phyloP scores from a whole-genome alignment of 1,140 invertebrate genomes.

The Drosophila takahashii region DNA sequence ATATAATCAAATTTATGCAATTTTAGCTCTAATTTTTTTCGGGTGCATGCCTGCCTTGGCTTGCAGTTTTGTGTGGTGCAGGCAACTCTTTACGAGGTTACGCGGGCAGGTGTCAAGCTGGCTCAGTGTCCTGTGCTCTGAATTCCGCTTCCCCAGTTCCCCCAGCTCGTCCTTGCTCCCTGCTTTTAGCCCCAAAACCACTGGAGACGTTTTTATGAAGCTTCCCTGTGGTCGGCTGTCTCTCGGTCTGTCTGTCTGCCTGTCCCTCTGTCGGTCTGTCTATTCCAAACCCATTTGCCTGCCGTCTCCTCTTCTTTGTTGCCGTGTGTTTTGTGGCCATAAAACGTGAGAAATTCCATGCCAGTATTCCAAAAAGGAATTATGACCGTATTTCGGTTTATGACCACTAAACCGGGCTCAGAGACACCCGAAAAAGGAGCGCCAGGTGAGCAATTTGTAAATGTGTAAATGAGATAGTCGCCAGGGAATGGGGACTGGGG shows the following conservation, averaged over 20 bases:
- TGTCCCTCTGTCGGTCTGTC: slow-evolving; percentile 7
- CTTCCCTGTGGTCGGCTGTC: slow-evolving; percentile 40
- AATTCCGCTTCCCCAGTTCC: not conserved
- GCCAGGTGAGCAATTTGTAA: slow-evolving; percentile 60
- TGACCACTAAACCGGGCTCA: slow-evolving; percentile 74
- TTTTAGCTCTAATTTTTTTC: not conserved
- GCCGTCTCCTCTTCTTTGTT: slow-evolving; percentile 9
- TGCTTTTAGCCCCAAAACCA: slow-evolving; percentile 45
- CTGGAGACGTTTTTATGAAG: slow-evolving; percentile 73
- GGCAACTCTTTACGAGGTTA: slow-evolving; percentile 56
- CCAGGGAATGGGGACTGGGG: not conserved
- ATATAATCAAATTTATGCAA: too few relatives aligned
- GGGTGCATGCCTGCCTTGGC: not conserved
- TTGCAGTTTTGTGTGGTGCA: slow-evolving; percentile 22
- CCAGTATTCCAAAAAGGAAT: slow-evolving; percentile 57
- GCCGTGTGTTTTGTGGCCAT: slow-evolving; percentile 45
- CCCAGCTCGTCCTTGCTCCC: not conserved
- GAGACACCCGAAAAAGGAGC: slow-evolving; percentile 8
- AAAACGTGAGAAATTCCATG: slow-evolving; percentile 74
- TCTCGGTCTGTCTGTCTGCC: not conserved
- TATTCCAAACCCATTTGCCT: slow-evolving; percentile 21
- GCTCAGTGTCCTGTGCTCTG: slow-evolving; percentile 25
- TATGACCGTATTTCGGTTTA: slow-evolving; percentile 78
- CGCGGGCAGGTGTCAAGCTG: slow-evolving; percentile 63
- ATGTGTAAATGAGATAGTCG: slow-evolving; percentile 58